These are phyloP conservation scores for Tipula confusa DNA, from an alignment of 2,888 invertebrate genomes.

Conservation along the genomic window DNA sequence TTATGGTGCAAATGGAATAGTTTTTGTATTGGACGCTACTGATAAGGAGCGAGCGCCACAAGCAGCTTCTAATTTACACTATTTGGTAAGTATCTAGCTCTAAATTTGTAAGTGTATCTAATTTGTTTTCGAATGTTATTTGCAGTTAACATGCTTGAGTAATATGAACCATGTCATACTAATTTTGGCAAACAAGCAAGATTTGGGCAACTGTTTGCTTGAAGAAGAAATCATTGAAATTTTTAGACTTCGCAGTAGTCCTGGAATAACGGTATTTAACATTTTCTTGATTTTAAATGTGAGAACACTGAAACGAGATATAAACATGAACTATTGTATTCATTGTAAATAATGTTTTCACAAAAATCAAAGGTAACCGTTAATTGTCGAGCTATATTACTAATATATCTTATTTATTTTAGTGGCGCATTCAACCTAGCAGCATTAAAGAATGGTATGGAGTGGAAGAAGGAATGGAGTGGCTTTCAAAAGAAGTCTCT, in stretches of 20 bases:
- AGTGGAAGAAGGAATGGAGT: not conserved
- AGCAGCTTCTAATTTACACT: not conserved
- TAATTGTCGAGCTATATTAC: not conserved
- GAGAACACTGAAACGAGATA: no score
- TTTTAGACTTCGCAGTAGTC: not conserved
- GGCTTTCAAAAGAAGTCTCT: not conserved
- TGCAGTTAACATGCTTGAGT: not conserved
- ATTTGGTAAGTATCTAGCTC: not conserved
- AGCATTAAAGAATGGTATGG: not conserved
- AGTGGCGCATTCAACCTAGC: not conserved
- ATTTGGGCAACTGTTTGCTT: not conserved
- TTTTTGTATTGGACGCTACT: not conserved
- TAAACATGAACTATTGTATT: no score
- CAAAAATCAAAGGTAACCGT: not conserved
- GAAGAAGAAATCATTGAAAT: not conserved
- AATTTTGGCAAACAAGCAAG: not conserved
- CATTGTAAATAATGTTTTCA: no score
- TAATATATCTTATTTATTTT: not conserved
- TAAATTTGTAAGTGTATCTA: no score
- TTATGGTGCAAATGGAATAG: not conserved
- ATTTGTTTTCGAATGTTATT: not conserved
- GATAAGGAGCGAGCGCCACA: not conserved
- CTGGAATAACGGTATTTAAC: not conserved
- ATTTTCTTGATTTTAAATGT: no score
- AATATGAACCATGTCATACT: not conserved